These are phyloP conservation scores for Tetragnatha versicolor DNA, from an alignment of 1,140 invertebrate genomes.

Conservation along the genomic window DNA sequence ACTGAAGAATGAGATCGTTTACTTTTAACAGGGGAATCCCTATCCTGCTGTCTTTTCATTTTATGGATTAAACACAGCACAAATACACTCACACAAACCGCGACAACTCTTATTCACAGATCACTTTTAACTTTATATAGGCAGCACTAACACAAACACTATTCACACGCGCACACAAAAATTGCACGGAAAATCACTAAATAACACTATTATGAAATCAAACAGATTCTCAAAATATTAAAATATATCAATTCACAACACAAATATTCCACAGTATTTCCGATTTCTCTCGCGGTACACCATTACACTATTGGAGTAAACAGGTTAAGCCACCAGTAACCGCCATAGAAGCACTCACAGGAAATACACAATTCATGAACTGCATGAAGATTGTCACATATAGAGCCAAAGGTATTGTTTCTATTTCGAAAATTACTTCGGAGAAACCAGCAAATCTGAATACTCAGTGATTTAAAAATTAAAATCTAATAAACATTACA, in stretches of 20 bases:
- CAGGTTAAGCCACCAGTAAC: slow-evolving; percentile 22
- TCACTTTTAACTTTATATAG: slow-evolving; percentile 44
- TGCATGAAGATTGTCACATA: too few species aligned
- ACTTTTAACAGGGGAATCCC: slow-evolving; percentile 56
- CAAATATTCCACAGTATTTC: slow-evolving; percentile 27
- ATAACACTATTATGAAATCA: slow-evolving; percentile 5
- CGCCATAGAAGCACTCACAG: slow-evolving; percentile 11
- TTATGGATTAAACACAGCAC: slow-evolving; percentile 28
- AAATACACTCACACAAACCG: slow-evolving; percentile 31
- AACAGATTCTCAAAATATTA: slow-evolving; percentile 8
- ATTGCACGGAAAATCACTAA: slow-evolving; percentile 10
- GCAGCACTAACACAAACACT: slow-evolving; percentile 32
- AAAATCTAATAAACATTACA: too few species aligned
- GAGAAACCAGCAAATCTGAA: too few species aligned
- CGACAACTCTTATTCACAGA: slow-evolving; percentile 39
- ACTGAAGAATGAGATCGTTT: slow-evolving; percentile 63
- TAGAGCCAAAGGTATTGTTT: too few species aligned
- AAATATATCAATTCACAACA: slow-evolving; percentile 40
- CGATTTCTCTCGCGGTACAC: not conserved
- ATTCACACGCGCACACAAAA: not conserved
- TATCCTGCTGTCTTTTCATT: slow-evolving; percentile 59
- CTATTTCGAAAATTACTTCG: too few species aligned
- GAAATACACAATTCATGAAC: slow-evolving; percentile 1
- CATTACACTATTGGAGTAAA: slow-evolving; percentile 30
- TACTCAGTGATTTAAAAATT: too few species aligned